Percentiles rank a stretch among this genome's conserved stretches.
Conservation (phyloP, 1,140 invertebrate species). For the Drosophila saltans region DNA sequence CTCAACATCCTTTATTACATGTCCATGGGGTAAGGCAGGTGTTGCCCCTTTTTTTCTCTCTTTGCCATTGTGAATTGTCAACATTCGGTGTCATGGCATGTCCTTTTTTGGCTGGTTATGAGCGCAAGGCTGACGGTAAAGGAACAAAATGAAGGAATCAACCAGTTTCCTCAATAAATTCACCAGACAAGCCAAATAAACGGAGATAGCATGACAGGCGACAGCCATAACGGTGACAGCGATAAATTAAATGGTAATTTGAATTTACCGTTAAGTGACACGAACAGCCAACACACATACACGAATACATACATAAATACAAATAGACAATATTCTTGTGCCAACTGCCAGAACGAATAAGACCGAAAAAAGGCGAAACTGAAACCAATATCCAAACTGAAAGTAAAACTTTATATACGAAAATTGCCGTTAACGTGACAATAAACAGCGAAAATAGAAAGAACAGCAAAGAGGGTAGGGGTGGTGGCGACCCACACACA, state of each 20-base stretch:
- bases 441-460: slow-evolving; percentile 64
- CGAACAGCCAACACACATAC: slow-evolving; percentile 54
- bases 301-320: slow-evolving; percentile 4
- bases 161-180: slow-evolving; percentile 78
- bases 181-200: slow-evolving; percentile 27
- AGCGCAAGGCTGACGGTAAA: slow-evolving; percentile 48
- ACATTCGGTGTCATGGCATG: slow-evolving; percentile 37
- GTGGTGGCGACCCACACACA: slow-evolving; percentile 15
- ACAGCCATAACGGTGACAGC: slow-evolving; percentile 81
- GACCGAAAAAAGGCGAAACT: slow-evolving; percentile 49
- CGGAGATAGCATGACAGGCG: slow-evolving; percentile 65
- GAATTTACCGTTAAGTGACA: slow-evolving; percentile 81
- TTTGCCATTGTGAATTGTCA: slow-evolving; percentile 39
- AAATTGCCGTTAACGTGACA: slow-evolving; percentile 80
- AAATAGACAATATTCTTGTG: slow-evolving; percentile 38
- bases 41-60: background rate
- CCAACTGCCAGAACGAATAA: slow-evolving; percentile 67
- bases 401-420: slow-evolving; percentile 71
- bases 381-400: slow-evolving; percentile 41
- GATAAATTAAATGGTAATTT: slow-evolving; percentile 82
- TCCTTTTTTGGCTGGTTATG: slow-evolving; percentile 54
- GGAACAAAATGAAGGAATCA: slow-evolving; percentile 32
- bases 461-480: slow-evolving; percentile 12
- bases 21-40: slow-evolving; percentile 15
- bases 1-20: slow-evolving; percentile 9